Conservation (phyloP, 2,888 invertebrate genomes). For the Seira sanloemensis region DNA sequence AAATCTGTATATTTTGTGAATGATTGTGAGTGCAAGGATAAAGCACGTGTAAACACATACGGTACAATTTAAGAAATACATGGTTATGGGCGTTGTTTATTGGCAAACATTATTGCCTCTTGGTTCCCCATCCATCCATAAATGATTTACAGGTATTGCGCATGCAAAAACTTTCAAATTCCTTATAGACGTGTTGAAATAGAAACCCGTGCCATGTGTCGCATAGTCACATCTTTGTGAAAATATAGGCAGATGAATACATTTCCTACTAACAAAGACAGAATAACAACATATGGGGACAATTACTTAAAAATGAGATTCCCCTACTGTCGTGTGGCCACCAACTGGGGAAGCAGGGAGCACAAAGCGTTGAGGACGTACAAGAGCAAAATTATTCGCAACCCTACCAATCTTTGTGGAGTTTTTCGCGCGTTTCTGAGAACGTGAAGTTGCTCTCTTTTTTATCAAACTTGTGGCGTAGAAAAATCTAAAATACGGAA, state of each 20-base stretch:
- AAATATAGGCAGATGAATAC: not conserved
- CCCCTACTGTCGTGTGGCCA: not conserved
- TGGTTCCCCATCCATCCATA: not conserved
- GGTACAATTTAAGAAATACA: no score
- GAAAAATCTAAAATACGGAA: no score
- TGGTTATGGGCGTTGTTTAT: not conserved
- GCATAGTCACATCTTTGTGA: not conserved
- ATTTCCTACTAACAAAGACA: not conserved
- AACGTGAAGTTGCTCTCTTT: no score
- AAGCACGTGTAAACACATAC: not conserved
- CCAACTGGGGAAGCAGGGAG: no score
- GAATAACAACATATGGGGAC: not conserved
- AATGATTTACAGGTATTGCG: not conserved
- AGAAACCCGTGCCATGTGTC: not conserved
- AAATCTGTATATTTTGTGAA: no score
- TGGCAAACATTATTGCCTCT: not conserved
- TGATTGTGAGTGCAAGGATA: no score
- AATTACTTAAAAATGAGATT: not conserved
- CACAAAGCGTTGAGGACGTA: no score
- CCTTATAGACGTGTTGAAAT: not conserved
- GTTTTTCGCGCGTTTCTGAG: no score
- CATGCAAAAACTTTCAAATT: not conserved
- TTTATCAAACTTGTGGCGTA: no score
- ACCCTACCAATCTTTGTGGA: no score
- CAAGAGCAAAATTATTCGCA: no score